Conservation (phyloP, 2,888 invertebrate species). For the Leptura quadrifasciata region DNA sequence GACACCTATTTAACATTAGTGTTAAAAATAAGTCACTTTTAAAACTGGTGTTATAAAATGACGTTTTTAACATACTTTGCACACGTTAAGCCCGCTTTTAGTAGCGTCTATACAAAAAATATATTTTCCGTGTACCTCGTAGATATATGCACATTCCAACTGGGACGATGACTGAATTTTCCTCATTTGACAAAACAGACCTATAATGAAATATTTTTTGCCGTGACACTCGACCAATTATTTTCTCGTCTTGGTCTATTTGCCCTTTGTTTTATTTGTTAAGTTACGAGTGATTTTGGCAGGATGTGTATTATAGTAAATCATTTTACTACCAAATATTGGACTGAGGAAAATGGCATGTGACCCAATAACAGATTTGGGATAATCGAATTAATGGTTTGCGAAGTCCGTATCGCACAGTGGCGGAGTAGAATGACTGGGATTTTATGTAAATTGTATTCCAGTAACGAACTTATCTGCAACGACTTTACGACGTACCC, state of each 20-base stretch:
- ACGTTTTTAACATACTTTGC: too few relatives aligned
- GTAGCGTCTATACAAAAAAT: too few relatives aligned
- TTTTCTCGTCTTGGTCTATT: background rate
- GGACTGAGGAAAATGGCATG: slow-evolving; percentile 32
- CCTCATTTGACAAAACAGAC: too few relatives aligned
- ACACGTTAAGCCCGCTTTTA: too few relatives aligned
- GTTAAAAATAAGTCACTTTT: background rate
- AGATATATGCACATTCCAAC: too few relatives aligned
- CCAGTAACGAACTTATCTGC: slow-evolving; percentile 25
- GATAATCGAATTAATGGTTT: slow-evolving; percentile 40
- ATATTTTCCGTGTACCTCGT: background rate
- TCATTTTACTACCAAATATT: slow-evolving; percentile 23
- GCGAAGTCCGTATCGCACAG: slow-evolving; percentile 30
- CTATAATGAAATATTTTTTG: too few relatives aligned
- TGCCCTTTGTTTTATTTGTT: slow-evolving; percentile 25
- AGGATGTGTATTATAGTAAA: slow-evolving; percentile 37
- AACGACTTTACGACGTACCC: slow-evolving; percentile 11
- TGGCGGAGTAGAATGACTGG: slow-evolving; percentile 23
- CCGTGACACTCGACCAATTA: background rate
- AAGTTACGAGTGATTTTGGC: slow-evolving; percentile 19
- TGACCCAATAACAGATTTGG: slow-evolving; percentile 40
- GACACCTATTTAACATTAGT: background rate
- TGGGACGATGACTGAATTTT: too few relatives aligned
- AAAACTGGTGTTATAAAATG: too few relatives aligned
- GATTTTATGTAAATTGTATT: slow-evolving; percentile 43